phyloP scores from a whole-genome alignment of 2,113 vertebrate genomes.

The Urocynchramus pylzowi region DNA sequence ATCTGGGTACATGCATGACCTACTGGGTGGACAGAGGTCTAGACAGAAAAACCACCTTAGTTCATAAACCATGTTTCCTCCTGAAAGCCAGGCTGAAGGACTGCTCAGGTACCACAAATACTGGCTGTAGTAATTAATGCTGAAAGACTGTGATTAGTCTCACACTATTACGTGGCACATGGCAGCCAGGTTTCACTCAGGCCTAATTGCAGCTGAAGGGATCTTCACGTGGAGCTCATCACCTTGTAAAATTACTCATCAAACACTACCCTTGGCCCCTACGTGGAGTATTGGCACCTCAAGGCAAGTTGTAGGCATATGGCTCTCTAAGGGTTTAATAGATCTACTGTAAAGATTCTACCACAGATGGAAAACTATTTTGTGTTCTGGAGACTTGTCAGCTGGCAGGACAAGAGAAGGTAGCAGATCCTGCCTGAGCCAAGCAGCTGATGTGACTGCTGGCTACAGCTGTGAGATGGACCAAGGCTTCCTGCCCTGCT shows the following conservation, averaged over 20 bases:
- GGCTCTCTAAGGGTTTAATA: neutral
- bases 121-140: conserved; percentile 36
- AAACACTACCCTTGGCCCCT: neutral
- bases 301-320: neutral
- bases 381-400: neutral
- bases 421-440: neutral
- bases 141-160: neutral
- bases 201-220: neutral
- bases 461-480: accelerated
- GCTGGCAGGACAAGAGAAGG: neutral
- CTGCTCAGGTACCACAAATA: neutral
- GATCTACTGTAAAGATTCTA: neutral
- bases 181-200: neutral
- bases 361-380: neutral
- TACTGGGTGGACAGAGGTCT: neutral
- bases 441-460: accelerated
- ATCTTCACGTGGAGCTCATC: neutral
- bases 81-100: neutral
- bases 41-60: neutral
- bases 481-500: accelerated
- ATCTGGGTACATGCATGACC: neutral
- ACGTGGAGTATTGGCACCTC: neutral
- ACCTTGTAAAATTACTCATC: neutral
- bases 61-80: neutral
- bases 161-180: accelerated